These are phyloP conservation scores for Yponomeuta evonymella DNA, from an alignment of 2,888 invertebrate species.

Conservation along the genomic window DNA sequence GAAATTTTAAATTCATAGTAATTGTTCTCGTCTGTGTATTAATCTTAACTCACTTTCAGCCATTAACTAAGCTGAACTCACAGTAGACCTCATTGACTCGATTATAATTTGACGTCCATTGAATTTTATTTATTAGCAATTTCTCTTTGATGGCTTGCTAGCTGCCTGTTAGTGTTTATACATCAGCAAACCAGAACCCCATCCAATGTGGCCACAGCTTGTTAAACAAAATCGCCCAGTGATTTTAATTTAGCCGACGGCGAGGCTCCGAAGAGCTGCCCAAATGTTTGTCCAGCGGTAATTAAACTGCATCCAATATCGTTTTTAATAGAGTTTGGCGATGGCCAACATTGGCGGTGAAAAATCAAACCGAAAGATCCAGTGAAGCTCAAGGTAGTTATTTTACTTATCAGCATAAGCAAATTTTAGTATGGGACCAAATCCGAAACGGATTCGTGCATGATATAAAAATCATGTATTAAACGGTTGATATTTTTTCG, in stretches of 20 bases:
- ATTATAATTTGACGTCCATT: no score
- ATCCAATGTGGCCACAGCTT: neutral
- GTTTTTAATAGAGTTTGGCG: conserved; percentile 12
- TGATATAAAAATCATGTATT: no score
- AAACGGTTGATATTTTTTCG: no score
- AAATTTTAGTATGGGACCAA: no score
- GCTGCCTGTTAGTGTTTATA: neutral
- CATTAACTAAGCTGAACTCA: no score
- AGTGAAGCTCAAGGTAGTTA: neutral
- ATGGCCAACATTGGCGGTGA: conserved; percentile 18
- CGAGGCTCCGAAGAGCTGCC: conserved; percentile 31
- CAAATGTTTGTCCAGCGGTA: conserved; percentile 49
- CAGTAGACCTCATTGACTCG: no score
- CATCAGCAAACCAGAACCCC: neutral
- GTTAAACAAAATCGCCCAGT: conserved; percentile 6
- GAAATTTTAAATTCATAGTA: no score
- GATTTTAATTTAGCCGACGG: conserved; percentile 7
- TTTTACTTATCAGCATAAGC: no score
- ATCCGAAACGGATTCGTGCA: no score
- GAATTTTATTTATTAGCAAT: no score
- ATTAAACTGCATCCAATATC: conserved; percentile 46
- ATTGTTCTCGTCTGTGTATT: no score
- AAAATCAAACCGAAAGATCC: neutral
- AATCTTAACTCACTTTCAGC: no score
- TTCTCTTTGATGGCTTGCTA: neutral